A percentile compares a stretch with the other conserved stretches of the same genome.
Evolutionary conservation across 2,797 vertebrate species (phyloP).

Genomic region (Yasuhikotakia modesta): DNA sequence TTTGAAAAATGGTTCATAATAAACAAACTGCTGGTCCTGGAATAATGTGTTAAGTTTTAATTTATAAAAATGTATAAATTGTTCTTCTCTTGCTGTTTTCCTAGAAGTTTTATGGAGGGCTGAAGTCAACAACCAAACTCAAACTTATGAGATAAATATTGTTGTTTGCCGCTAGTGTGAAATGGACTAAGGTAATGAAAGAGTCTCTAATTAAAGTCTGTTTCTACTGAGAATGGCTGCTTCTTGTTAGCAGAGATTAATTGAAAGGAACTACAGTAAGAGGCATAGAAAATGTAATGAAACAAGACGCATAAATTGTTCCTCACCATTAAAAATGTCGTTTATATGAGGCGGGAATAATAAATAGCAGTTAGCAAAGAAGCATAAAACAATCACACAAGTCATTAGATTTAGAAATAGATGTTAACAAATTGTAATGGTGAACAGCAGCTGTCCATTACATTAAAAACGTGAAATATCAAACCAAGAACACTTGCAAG

Average conservation of each 20-base stretch:
- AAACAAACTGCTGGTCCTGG: not conserved
- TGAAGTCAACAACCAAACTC: not conserved
- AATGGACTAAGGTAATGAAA: not conserved
- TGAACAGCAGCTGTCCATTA: not conserved
- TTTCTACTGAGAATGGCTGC: not conserved
- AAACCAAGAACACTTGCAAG: not conserved
- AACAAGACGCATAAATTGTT: not conserved
- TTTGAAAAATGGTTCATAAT: not conserved
- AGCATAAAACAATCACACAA: not conserved
- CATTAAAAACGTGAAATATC: not conserved
- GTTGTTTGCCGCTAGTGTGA: slow-evolving; percentile 12
- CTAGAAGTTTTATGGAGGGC: not conserved
- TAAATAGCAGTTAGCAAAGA: not conserved
- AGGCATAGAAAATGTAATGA: not conserved
- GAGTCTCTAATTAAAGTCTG: not conserved
- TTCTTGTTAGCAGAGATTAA: not conserved
- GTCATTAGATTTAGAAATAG: not conserved
- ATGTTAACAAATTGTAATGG: not conserved
- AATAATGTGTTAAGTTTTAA: not conserved
- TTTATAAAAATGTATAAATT: not conserved
- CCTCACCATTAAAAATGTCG: not conserved
- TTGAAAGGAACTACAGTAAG: not conserved
- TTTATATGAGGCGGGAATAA: not conserved
- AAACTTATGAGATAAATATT: slow-evolving; percentile 3
- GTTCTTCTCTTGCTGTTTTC: not conserved